Evolutionary conservation across 2,888 invertebrate genomes (phyloP).

Genomic region (Sceliomorpha sp.): DNA sequence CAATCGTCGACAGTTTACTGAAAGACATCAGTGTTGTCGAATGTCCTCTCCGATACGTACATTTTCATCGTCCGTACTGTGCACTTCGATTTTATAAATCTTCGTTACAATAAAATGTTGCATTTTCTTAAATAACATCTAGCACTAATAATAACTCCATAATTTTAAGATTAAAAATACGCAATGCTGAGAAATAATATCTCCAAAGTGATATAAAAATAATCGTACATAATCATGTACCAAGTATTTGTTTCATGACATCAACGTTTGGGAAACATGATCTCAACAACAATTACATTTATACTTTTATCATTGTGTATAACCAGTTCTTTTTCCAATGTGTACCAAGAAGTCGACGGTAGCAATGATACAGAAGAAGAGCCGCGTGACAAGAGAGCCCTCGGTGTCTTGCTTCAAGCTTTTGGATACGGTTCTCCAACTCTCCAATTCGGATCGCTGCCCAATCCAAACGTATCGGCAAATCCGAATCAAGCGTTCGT

Average conservation of each 20-base stretch:
- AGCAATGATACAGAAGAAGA: constrained; percentile 55
- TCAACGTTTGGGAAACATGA: constrained; percentile 6
- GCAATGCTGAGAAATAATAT: too few relatives aligned
- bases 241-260: constrained; percentile 10
- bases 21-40: constrained; percentile 43
- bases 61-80: too few relatives aligned
- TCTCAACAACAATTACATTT: constrained; percentile 5
- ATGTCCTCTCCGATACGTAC: constrained; percentile 2
- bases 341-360: not conserved
- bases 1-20: constrained; percentile 60
- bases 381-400: constrained; percentile 71
- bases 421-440: constrained; percentile 72
- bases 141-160: too few relatives aligned
- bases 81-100: too few relatives aligned
- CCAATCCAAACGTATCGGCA: constrained; percentile 61
- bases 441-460: constrained; percentile 68
- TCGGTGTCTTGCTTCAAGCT: constrained; percentile 74
- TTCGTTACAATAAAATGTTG: too few relatives aligned
- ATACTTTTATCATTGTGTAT: constrained; percentile 14
- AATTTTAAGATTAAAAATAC: too few relatives aligned
- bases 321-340: constrained; percentile 10
- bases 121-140: too few relatives aligned
- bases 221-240: constrained; percentile 2
- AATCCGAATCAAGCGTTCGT: constrained; percentile 30
- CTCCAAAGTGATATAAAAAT: not conserved